Conservation (phyloP, 2,888 invertebrate species). For the Blastobasis lacticolella region DNA sequence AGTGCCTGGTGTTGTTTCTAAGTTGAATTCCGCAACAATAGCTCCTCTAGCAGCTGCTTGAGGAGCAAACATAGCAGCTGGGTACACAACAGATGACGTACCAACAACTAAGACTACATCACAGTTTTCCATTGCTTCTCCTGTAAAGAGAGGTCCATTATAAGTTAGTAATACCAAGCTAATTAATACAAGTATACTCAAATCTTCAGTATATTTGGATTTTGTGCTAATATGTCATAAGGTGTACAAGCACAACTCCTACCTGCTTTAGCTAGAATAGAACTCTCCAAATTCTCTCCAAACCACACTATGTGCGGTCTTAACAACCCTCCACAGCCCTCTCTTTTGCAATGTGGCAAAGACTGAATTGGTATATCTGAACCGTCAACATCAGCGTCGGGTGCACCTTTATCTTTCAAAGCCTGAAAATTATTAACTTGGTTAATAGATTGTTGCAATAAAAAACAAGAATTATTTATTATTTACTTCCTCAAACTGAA, state of each 20-base stretch:
- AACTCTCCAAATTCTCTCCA: slow-evolving; percentile 82
- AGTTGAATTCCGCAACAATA: slow-evolving; percentile 63
- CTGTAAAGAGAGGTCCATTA: slow-evolving; percentile 40
- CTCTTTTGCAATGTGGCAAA: slow-evolving; percentile 80
- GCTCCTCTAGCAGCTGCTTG: slow-evolving; percentile 80
- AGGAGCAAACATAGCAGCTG: slow-evolving; percentile 91
- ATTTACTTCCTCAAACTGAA: too few species aligned
- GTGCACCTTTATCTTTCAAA: slow-evolving; percentile 70
- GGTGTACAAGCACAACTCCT: slow-evolving; percentile 13
- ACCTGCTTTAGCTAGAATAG: slow-evolving; percentile 78
- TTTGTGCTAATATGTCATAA: background rate
- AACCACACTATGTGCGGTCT: slow-evolving; percentile 93
- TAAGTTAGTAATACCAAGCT: background rate
- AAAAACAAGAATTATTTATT: too few species aligned
- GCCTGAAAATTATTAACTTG: slow-evolving; percentile 31
- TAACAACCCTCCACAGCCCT: slow-evolving; percentile 78
- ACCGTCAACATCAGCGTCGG: slow-evolving; percentile 68
- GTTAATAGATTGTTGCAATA: too few species aligned
- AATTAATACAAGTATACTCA: too few species aligned
- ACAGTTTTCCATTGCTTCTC: slow-evolving; percentile 77
- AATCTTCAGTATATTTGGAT: too few species aligned
- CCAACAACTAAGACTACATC: slow-evolving; percentile 89
- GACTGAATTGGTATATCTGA: slow-evolving; percentile 78
- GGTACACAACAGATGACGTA: slow-evolving; percentile 90
- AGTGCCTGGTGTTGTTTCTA: slow-evolving; percentile 60